Base-by-base conservation (phyloP, 2,797 vertebrate genomes). In the Galaxias olidus region DNA sequence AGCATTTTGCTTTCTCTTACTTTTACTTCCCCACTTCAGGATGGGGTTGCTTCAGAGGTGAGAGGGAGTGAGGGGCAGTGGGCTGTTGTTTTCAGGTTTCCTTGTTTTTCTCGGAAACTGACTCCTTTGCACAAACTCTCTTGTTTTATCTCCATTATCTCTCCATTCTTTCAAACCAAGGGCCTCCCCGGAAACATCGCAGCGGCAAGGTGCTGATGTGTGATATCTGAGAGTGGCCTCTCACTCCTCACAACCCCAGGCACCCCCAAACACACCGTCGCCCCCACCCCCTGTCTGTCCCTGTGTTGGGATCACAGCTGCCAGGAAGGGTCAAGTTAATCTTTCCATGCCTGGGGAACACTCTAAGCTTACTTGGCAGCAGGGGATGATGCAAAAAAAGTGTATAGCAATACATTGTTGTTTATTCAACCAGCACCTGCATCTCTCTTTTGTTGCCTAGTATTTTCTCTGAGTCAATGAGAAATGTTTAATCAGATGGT, bases 161-260 rank as follows among this genome's bases (percentile, higher is more conserved):
- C 4, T 47, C 15, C 14, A 20, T 55, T 15, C 19, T 44, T 52
- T 78, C 59, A 59, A 40, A 58, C 60, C 50, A 65, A 70, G 56
- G 57, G 46, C 49, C 53, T 60, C 65, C 52, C 62, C 19, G 40
- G 45, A 52, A 62, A 68, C 54, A 75, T 56, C 70, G 68, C 30
- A 54, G 17, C 52, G 79, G 84, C 89, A 90, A n/a, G 88, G 85
- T 88, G 87, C 77, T 79, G 74, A 83, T 79, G 86, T 84, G 42
- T 72, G 82, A 83, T 79, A 87, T 84, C 42, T 72, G 82, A 86
- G 82, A 86, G 54, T 15, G 56, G 30, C 47, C 44, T 48, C 15
- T 63, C 48, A 50, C 20, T 61, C 14, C 2, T 30, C n/a, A 18
- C 46, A 3, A 30, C 30, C 30, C 30, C 2, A 30, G 30, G 30